These are phyloP conservation scores for Serinus canaria DNA, from an alignment of 2,113 vertebrate genomes.

Conservation along the genomic window DNA sequence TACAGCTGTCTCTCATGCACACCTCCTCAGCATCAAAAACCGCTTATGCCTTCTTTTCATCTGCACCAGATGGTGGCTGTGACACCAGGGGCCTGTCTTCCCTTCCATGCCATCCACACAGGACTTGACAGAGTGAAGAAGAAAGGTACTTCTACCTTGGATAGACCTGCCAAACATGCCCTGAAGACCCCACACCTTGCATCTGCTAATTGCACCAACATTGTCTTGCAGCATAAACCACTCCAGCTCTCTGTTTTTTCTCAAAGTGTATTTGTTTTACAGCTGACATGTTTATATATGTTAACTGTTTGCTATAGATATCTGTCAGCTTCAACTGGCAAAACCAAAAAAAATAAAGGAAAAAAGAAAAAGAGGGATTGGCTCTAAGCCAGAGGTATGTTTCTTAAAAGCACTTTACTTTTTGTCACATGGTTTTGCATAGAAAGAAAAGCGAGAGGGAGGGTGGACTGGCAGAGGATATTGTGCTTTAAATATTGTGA, in stretches of 20 bases:
- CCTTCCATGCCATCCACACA: slow-evolving; percentile 15
- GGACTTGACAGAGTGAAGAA: slow-evolving; percentile 18
- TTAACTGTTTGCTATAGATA: slow-evolving; percentile 71
- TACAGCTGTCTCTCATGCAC: neutral
- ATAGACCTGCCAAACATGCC: neutral
- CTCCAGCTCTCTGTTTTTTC: slow-evolving; percentile 58
- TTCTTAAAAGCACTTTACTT: slow-evolving; percentile 46
- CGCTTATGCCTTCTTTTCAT: neutral
- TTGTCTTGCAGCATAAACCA: slow-evolving; percentile 27
- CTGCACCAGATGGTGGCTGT: slow-evolving; percentile 28
- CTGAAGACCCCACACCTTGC: slow-evolving; percentile 64
- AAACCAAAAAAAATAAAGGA: neutral
- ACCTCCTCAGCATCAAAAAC: neutral
- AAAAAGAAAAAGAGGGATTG: neutral
- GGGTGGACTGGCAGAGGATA: neutral
- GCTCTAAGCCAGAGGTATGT: slow-evolving; percentile 25
- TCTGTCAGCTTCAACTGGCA: slow-evolving; percentile 64
- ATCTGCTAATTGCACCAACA: slow-evolving; percentile 27
- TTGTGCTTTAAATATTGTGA: neutral
- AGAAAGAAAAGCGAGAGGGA: neutral
- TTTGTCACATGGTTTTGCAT: slow-evolving; percentile 24
- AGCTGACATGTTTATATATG: slow-evolving; percentile 74
- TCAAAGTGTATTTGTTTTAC: slow-evolving; percentile 71
- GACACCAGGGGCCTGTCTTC: neutral
- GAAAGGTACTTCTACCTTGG: slow-evolving; percentile 36